phyloP scores from a whole-genome alignment of 2,888 invertebrate genomes.

The Apamea anceps region DNA sequence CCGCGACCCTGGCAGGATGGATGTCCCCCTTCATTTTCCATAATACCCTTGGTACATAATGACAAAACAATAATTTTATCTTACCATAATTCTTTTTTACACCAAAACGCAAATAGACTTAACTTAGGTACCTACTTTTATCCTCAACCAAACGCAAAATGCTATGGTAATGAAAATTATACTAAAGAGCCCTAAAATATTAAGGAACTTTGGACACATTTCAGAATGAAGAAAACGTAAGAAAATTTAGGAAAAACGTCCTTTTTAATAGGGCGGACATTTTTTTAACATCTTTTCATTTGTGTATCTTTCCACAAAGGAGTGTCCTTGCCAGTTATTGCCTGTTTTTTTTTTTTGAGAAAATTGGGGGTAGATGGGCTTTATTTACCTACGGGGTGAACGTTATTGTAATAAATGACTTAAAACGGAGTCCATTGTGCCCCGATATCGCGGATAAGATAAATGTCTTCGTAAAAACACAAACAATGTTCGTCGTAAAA shows the following conservation, averaged over 20 bases:
- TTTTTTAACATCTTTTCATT: slow-evolving; percentile 60
- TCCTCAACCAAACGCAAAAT: slow-evolving; percentile 35
- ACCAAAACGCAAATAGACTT: slow-evolving; percentile 22
- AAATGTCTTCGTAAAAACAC: slow-evolving; percentile 58
- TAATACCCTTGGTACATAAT: neutral
- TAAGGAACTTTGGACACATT: slow-evolving; percentile 65
- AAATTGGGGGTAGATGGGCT: slow-evolving; percentile 44
- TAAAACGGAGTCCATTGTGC: slow-evolving; percentile 56
- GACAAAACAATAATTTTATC: neutral
- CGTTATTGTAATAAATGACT: slow-evolving; percentile 68
- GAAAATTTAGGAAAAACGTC: slow-evolving; percentile 47
- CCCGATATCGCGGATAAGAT: slow-evolving; percentile 61
- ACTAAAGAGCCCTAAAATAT: slow-evolving; percentile 63
- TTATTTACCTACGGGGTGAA: slow-evolving; percentile 55
- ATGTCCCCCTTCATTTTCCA: neutral
- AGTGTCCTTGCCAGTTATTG: slow-evolving; percentile 52
- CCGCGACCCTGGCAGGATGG: no score
- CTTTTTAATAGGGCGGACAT: slow-evolving; percentile 43
- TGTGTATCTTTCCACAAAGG: slow-evolving; percentile 53
- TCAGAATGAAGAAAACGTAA: slow-evolving; percentile 56
- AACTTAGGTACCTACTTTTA: slow-evolving; percentile 6
- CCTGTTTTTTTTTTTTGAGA: slow-evolving; percentile 47
- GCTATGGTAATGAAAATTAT: slow-evolving; percentile 57
- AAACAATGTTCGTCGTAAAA: slow-evolving; percentile 48
- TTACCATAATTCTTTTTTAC: slow-evolving; percentile 1